A percentile compares a stretch with the other conserved stretches of the same genome.
Evolutionary conservation across 2,797 vertebrate genomes (phyloP).

Genomic region (Margarornis squamiger): DNA sequence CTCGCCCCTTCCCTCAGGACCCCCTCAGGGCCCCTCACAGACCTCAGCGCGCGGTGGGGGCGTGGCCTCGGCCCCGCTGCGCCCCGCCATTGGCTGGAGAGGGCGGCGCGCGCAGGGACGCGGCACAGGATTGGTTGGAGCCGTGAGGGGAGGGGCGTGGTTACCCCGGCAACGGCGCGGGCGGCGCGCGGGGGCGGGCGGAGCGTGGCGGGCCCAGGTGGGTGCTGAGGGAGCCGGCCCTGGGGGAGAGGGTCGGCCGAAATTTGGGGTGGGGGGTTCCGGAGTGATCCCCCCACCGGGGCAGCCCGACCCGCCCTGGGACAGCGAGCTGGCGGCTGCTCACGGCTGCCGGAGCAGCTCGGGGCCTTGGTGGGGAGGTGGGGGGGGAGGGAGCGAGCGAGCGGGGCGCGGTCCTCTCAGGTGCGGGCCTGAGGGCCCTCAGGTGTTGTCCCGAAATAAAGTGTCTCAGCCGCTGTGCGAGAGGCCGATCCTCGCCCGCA

Average conservation of each 20-base stretch:
- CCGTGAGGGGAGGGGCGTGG: neutral
- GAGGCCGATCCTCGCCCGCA: neutral
- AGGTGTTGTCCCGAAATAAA: rapidly evolving
- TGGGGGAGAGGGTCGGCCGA: neutral
- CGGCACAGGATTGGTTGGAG: neutral
- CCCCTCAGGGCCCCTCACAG: no score
- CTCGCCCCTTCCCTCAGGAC: rapidly evolving
- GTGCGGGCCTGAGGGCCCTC: rapidly evolving
- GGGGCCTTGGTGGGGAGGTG: neutral
- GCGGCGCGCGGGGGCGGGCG: neutral
- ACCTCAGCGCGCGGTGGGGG: no score
- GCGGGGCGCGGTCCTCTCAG: neutral
- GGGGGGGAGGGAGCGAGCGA: neutral
- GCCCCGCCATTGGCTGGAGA: neutral
- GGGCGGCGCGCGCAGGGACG: neutral
- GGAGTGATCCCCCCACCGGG: no score
- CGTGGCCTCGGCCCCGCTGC: no score
- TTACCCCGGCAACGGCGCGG: neutral
- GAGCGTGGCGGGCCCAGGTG: neutral
- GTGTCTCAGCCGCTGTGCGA: rapidly evolving
- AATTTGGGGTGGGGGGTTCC: no score
- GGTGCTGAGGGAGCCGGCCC: neutral
- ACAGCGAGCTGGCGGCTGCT: neutral
- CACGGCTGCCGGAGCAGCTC: neutral
- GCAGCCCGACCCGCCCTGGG: rapidly evolving